Evolutionary conservation across 1,140 invertebrate species (phyloP).

Genomic region (Acromyrmex charruanus): DNA sequence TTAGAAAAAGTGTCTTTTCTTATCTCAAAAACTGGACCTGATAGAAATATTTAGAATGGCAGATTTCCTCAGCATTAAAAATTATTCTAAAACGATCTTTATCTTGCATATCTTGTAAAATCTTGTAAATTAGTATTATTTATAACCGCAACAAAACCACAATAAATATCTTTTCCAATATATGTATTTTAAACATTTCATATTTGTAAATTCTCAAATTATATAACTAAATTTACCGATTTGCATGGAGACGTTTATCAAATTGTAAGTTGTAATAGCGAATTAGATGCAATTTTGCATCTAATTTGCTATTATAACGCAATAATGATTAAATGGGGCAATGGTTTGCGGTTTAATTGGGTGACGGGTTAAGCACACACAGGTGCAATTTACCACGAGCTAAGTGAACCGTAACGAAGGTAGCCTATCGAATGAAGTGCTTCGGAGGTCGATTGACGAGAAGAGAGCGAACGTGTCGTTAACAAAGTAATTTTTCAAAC

Average conservation of each 20-base stretch:
- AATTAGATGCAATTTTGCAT: neutral
- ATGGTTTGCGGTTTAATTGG: conserved; percentile 53
- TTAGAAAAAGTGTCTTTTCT: neutral
- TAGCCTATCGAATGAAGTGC: conserved; percentile 52
- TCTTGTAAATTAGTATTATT: neutral
- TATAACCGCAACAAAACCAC: neutral
- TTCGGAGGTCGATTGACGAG: conserved; percentile 34
- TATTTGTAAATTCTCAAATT: neutral
- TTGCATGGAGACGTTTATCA: neutral
- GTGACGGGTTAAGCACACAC: conserved; percentile 58
- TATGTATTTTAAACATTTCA: neutral
- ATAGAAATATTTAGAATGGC: neutral
- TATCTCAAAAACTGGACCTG: neutral
- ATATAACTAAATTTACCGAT: neutral
- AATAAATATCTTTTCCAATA: neutral
- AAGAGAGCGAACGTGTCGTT: conserved; percentile 44
- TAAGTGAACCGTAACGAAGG: conserved; percentile 58
- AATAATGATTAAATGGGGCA: conserved; percentile 54
- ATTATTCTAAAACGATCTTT: neutral
- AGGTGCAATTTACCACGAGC: conserved; percentile 53
- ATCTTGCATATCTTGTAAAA: neutral
- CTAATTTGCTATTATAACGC: conserved; percentile 43
- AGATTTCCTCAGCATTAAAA: neutral
- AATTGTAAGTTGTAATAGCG: neutral
- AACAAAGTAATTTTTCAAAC: conserved; percentile 65